Evolutionary conservation across 2,888 invertebrate genomes (phyloP).

Genomic region (Platycheirus rosarum): DNA sequence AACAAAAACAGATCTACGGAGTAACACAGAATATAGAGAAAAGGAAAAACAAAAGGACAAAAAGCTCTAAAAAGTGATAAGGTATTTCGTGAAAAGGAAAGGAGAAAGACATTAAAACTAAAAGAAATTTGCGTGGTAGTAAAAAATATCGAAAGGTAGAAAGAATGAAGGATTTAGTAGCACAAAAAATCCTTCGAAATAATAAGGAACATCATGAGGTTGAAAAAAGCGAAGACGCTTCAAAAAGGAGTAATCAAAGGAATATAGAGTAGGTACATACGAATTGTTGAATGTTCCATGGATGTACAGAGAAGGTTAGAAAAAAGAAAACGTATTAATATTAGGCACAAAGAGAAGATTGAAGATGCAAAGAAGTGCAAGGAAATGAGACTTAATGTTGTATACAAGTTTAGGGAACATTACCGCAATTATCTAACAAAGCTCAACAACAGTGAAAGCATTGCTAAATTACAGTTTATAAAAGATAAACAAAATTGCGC

Average conservation of each 20-base stretch:
- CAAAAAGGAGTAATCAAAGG: too few relatives aligned
- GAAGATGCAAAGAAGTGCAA: background rate
- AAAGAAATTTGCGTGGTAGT: too few relatives aligned
- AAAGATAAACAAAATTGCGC: conserved; percentile 1
- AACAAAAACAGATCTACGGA: background rate
- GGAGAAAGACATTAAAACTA: too few relatives aligned
- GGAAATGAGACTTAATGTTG: background rate
- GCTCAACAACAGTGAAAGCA: background rate
- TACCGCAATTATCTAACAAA: background rate
- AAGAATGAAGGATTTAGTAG: too few relatives aligned
- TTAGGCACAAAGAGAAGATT: too few relatives aligned
- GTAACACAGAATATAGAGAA: background rate
- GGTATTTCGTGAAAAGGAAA: too few relatives aligned
- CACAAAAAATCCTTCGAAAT: too few relatives aligned
- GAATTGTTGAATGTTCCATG: background rate
- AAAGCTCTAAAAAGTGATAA: too few relatives aligned
- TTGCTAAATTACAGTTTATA: background rate
- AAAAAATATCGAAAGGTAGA: too few relatives aligned
- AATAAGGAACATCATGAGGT: too few relatives aligned
- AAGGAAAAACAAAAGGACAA: background rate
- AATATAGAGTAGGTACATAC: too few relatives aligned
- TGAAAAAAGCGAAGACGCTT: too few relatives aligned
- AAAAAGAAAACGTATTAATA: background rate
- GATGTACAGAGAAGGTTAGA: background rate
- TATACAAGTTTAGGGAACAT: background rate